Conservation (phyloP, 2,797 vertebrate genomes). For the Peromyscus aztecus region DNA sequence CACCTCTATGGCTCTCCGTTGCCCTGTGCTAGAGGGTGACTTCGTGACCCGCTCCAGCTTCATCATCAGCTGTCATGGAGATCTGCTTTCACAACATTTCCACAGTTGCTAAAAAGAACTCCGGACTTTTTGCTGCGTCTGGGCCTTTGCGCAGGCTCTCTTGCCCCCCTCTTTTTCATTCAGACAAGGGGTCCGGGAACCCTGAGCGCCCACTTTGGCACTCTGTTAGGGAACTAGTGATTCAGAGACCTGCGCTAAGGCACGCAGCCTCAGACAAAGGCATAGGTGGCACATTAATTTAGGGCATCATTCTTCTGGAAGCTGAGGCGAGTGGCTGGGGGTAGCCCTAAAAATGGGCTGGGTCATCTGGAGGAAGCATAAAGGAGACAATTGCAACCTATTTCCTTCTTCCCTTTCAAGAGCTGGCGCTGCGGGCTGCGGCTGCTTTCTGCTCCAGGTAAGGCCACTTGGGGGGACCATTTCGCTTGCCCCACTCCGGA, state of each 20-base stretch:
- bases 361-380: not conserved
- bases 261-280: not conserved
- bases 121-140: not conserved
- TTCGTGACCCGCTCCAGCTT: not conserved
- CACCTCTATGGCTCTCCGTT: not conserved
- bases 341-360: not conserved
- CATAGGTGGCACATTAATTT: not conserved
- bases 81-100: too few species aligned
- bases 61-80: too few species aligned
- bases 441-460: not conserved
- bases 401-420: not conserved
- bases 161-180: too few species aligned
- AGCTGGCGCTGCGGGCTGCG: too few species aligned
- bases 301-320: fast-evolving
- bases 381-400: not conserved
- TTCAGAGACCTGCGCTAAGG: too few species aligned
- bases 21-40: too few species aligned
- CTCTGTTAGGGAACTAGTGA: not conserved
- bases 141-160: not conserved
- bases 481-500: too few species aligned
- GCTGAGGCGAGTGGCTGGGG: not conserved
- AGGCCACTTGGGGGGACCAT: not conserved
- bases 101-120: not conserved
- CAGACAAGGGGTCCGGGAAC: not conserved
- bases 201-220: not conserved